A percentile compares a stretch with the other conserved stretches of the same genome.
Evolutionary conservation across 2,797 vertebrate species (phyloP).

Genomic region (Ptychobarbus kaznakovi): DNA sequence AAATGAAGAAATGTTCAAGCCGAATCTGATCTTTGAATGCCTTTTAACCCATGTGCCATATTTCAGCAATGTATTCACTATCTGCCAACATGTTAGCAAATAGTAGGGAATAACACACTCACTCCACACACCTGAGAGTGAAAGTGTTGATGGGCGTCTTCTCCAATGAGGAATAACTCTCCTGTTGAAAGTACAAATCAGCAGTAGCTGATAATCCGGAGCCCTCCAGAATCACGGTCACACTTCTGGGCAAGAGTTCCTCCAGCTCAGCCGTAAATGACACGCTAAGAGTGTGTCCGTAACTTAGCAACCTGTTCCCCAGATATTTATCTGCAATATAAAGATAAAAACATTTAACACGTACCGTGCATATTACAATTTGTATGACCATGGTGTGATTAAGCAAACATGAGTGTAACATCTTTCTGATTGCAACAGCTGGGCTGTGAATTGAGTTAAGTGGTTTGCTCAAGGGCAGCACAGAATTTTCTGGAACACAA

Average conservation of each 20-base stretch:
- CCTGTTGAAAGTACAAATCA: conserved; percentile 54
- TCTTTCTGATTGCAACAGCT: conserved; percentile 42
- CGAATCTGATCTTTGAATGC: background rate
- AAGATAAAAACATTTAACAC: conserved; percentile 21
- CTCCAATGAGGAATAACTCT: conserved; percentile 28
- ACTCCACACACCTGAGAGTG: conserved; percentile 78
- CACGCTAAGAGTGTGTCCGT: conserved; percentile 83
- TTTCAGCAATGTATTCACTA: background rate
- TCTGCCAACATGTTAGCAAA: background rate
- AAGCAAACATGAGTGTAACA: conserved; percentile 27
- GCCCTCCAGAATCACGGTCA: conserved; percentile 83
- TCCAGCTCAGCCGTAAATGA: conserved; percentile 74
- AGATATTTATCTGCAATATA: conserved; percentile 83
- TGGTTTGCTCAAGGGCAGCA: conserved; percentile 37
- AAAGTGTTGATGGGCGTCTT: conserved; percentile 68
- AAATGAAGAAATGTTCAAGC: background rate
- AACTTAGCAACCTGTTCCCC: conserved; percentile 84
- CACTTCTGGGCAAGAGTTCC: conserved; percentile 61
- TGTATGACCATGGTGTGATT: conserved; percentile 33
- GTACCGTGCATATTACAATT: conserved; percentile 15
- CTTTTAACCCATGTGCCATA: background rate
- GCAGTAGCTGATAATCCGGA: conserved; percentile 74
- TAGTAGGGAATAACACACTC: background rate
- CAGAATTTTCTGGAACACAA: conserved; percentile 48
- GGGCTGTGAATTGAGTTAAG: conserved; percentile 41